Percentiles rank a stretch among this genome's conserved stretches.
phyloP scores from a whole-genome alignment of 2,113 vertebrate genomes.

The Psittacula cyanocephala region DNA sequence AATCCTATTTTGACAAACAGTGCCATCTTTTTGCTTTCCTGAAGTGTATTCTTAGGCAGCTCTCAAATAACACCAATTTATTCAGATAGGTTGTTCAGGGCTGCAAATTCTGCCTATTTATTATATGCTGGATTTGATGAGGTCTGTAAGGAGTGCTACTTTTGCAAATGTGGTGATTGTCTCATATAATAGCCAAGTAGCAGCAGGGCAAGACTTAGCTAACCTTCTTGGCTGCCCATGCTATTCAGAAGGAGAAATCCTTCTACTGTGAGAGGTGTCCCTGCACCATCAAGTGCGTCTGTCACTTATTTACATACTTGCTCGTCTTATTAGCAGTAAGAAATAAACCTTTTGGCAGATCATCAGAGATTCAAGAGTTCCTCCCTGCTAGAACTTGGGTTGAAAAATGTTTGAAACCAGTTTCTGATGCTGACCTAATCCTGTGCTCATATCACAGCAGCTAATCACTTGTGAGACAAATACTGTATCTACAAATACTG shows the following conservation, averaged over 20 bases:
- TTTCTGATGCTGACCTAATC: not conserved
- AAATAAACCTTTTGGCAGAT: not conserved
- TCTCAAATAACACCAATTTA: not conserved
- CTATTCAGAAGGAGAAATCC: not conserved
- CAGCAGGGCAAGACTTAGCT: not conserved
- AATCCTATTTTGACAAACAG: not conserved
- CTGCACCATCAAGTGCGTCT: fast-evolving
- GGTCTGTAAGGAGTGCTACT: not conserved
- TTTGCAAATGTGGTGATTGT: not conserved
- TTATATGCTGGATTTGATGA: not conserved
- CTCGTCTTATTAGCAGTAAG: not conserved
- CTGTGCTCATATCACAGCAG: not conserved
- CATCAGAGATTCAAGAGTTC: not conserved
- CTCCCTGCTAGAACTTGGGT: not conserved
- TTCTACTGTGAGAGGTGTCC: not conserved
- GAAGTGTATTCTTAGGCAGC: not conserved
- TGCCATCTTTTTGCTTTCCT: not conserved
- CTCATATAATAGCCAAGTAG: not conserved
- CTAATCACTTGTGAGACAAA: not conserved
- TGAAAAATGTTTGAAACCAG: not conserved
- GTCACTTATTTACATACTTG: not conserved
- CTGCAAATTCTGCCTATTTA: not conserved
- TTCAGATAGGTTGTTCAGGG: not conserved
- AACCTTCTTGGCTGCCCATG: not conserved
- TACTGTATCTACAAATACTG: not conserved